Percentiles rank a stretch among this genome's conserved stretches.
Conservation (phyloP, 30 jellyfish, hydroid and myxozoan genomes). For the Rhopilema esculentum region DNA sequence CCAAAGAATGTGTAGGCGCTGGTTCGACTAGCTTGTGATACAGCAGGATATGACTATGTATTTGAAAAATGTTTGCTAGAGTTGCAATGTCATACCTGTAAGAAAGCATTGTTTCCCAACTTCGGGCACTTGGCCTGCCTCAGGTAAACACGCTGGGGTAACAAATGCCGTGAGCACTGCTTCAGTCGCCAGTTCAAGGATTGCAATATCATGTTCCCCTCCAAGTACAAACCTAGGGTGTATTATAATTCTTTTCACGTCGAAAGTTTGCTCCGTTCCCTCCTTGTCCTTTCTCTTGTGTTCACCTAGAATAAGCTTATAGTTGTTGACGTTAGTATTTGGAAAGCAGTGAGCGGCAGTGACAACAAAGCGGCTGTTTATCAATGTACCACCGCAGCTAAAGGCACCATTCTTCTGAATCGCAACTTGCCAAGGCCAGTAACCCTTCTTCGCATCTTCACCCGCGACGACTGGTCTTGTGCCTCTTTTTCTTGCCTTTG, state of each 20-base stretch:
- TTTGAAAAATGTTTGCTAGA: too few species aligned
- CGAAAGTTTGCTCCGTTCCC: conserved; percentile 71
- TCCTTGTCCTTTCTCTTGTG: conserved; percentile 62
- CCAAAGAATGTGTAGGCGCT: too few species aligned
- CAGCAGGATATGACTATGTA: too few species aligned
- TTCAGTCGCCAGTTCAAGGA: conserved; percentile 57
- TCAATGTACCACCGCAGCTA: conserved; percentile 90
- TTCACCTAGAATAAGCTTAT: conserved; percentile 76
- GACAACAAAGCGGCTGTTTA: conserved; percentile 55
- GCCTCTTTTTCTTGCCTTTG: conserved; percentile 21
- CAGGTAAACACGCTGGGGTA: conserved; percentile 85
- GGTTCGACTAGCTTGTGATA: too few species aligned
- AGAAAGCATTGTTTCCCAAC: conserved; percentile 81
- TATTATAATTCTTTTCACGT: conserved; percentile 42
- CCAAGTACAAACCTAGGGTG: conserved; percentile 59
- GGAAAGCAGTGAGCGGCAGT: conserved; percentile 92
- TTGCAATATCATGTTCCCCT: conserved; percentile 68
- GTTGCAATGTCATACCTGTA: conserved; percentile 57
- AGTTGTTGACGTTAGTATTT: conserved; percentile 10
- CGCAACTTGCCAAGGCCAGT: conserved; percentile 98
- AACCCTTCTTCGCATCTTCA: conserved; percentile 57
- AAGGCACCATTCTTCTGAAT: conserved; percentile 42
- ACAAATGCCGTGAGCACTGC: conserved; percentile 51
- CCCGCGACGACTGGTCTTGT: conserved; percentile 66
- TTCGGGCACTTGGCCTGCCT: conserved; percentile 22